Evolutionary conservation across 2,888 invertebrate genomes (phyloP).

Genomic region (Laothoe populi): DNA sequence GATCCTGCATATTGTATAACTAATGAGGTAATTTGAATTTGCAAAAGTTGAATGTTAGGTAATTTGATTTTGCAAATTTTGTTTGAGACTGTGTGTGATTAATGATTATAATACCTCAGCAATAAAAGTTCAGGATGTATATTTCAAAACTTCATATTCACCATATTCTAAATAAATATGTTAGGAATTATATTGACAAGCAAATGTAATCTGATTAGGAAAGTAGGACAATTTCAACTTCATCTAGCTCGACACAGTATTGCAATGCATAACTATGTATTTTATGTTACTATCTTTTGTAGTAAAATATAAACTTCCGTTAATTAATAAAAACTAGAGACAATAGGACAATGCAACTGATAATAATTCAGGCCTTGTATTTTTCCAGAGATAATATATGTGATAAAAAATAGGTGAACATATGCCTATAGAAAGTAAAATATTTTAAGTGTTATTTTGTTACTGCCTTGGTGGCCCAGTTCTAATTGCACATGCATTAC

Average conservation of each 20-base stretch:
- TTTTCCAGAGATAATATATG: conserved; percentile 27
- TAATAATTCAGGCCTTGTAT: conserved; percentile 41
- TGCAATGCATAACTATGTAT: neutral
- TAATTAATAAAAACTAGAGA: neutral
- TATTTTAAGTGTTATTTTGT: neutral
- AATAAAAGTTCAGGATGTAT: too few species aligned
- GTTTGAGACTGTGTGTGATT: too few species aligned
- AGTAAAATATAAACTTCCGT: conserved; percentile 11
- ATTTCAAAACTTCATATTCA: too few species aligned
- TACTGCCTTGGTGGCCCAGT: too few species aligned
- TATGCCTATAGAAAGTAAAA: neutral
- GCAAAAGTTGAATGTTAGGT: too few species aligned
- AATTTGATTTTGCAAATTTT: too few species aligned
- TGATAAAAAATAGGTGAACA: neutral
- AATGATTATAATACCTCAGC: too few species aligned
- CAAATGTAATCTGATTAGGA: neutral
- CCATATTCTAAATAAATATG: neutral
- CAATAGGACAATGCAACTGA: conserved; percentile 38
- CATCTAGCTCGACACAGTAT: neutral
- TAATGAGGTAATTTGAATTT: too few species aligned
- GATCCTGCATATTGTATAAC: too few species aligned
- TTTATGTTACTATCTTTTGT: neutral
- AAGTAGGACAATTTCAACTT: conserved; percentile 4
- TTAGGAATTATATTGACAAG: neutral
- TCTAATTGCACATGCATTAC: too few species aligned